A percentile compares a stretch with the other conserved stretches of the same genome.
phyloP scores from a whole-genome alignment of 2,888 invertebrate species.

The Mimumesa dahlbomi region DNA sequence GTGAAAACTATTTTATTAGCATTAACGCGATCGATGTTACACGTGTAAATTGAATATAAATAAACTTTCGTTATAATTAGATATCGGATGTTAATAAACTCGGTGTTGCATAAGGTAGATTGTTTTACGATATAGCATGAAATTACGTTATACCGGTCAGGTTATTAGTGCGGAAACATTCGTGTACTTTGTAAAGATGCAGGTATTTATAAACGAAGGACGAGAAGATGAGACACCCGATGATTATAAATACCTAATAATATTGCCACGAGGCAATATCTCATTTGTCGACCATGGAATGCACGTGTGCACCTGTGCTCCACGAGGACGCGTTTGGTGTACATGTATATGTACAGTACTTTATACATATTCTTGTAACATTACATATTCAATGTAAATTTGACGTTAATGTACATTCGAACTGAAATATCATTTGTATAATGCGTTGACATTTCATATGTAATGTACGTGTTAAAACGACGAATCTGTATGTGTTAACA shows the following conservation, averaged over 20 bases:
- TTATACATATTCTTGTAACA: no score
- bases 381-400: no score
- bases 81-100: no score
- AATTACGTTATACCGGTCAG: slow-evolving; percentile 3
- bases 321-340: neutral
- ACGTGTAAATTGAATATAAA: neutral
- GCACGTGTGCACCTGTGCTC: neutral
- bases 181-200: slow-evolving; percentile 4
- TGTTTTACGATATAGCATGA: neutral
- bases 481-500: no score
- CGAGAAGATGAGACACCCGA: slow-evolving; percentile 31
- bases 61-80: no score
- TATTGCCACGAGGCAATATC: slow-evolving; percentile 31
- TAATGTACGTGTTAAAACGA: no score
- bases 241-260: slow-evolving; percentile 37
- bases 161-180: slow-evolving; percentile 25
- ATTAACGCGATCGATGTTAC: no score
- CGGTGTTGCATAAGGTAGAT: neutral
- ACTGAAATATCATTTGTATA: no score
- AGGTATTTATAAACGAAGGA: slow-evolving; percentile 35
- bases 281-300: neutral
- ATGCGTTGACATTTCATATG: no score
- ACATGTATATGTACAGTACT: no score
- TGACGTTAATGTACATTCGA: no score
- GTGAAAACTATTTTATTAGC: neutral